Evolutionary conservation across 2,888 invertebrate genomes (phyloP).

Genomic region (Nysson spinosus): DNA sequence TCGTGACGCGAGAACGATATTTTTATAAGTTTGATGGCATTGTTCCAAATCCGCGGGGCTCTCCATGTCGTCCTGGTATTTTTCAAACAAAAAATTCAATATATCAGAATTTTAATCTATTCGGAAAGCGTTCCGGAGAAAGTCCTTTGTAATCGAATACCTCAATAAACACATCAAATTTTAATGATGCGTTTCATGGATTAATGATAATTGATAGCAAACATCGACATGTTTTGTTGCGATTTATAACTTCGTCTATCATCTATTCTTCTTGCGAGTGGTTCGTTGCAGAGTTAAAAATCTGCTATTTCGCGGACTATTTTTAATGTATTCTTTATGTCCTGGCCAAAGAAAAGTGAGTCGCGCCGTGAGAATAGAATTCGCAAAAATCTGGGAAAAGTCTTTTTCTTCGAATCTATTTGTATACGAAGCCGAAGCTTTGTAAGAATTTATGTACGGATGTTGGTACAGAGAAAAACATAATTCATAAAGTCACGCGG

Average conservation of each 20-base stretch:
- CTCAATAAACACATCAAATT: no score
- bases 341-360: background rate
- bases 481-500: no score
- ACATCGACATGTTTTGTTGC: no score
- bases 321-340: background rate
- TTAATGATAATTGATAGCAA: no score
- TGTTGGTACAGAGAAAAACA: no score
- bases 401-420: constrained; percentile 5
- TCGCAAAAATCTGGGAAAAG: background rate
- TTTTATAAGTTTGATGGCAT: constrained; percentile 57
- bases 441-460: no score
- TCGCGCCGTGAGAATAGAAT: constrained; percentile 18
- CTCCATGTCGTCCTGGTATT: constrained; percentile 14
- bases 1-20: constrained; percentile 54
- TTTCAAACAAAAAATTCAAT: constrained; percentile 20
- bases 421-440: no score
- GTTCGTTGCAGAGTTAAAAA: no score
- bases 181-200: no score
- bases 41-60: constrained; percentile 42
- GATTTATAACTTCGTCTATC: background rate
- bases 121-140: background rate
- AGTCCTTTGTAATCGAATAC: background rate
- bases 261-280: no score
- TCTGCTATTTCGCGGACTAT: background rate
- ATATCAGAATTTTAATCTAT: background rate